Base-by-base conservation (phyloP, 1,140 invertebrate species). In the Drosophila arawakana region DNA sequence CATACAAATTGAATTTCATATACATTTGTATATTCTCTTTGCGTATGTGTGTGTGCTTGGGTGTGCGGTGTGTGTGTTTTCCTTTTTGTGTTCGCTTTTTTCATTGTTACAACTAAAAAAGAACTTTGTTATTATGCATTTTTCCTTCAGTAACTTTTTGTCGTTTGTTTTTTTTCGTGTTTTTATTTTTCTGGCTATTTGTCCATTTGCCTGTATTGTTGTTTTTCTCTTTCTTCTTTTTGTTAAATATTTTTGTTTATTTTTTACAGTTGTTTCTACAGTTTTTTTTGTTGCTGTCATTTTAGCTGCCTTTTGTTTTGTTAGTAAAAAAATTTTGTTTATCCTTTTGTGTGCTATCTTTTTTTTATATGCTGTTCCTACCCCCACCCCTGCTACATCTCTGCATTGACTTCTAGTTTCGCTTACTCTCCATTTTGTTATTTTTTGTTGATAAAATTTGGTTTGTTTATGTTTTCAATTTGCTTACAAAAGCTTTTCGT, bases 381-480 rank as follows among this genome's bases (percentile, higher is more conserved):
- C 13, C 11, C 7, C 10, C 6, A 6, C 10, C n/a, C 18, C 25
- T 37, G 30, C 11, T 54, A 9, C 37, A 13, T 10, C 63, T 50
- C 30, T 74, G 52, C 30, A 34, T 61, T 75, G 58, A 21, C 30
- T 65, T 84, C 44, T 68, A 43, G 62, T 61, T 80, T 49, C 63
- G 58, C 54, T 54, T 50, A 61, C 69, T 58, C 74, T 58, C 34
- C 25, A 30, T 30, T 30, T 30, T 30, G 25, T 30, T 5, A 5
- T 30, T 69, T 68, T 60, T 46, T 74, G 72, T 88, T 88, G 79
- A 78, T 76, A 73, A 88, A 88, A 83, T 88, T 88, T 83, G 74
- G 84, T 90, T 90, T 89, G 85, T 89, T 89, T 90, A 89, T 90
- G 83, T 89, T 89, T 89, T 90, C 85, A 90, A 89, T 90, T 89